A percentile compares a stretch with the other conserved stretches of the same genome.
Evolutionary conservation across 2,888 invertebrate genomes (phyloP).

Genomic region (Polia nebulosa): DNA sequence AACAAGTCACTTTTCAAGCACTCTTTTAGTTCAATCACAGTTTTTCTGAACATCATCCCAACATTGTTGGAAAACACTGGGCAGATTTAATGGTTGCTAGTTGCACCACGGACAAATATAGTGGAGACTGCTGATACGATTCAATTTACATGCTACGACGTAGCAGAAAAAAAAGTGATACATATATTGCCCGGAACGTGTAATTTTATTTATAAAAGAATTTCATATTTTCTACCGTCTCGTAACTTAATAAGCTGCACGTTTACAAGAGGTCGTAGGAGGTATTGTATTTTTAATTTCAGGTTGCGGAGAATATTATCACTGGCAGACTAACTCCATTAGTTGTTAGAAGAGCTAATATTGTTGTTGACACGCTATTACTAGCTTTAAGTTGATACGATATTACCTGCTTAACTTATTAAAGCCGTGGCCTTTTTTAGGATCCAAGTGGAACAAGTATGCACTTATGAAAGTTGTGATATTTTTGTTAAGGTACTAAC

Average conservation of each 20-base stretch:
- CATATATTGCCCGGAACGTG: not conserved
- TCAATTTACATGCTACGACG: too few relatives aligned
- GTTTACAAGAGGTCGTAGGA: not conserved
- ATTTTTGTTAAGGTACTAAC: not conserved
- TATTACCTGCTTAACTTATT: not conserved
- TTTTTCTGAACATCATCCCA: too few relatives aligned
- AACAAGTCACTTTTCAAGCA: too few relatives aligned
- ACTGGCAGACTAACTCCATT: not conserved
- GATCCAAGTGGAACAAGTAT: not conserved
- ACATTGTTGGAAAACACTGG: too few relatives aligned
- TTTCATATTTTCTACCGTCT: constrained; percentile 4
- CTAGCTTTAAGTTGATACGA: too few relatives aligned
- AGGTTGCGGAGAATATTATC: not conserved
- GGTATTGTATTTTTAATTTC: constrained; percentile 1
- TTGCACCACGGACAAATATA: too few relatives aligned
- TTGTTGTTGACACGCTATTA: not conserved
- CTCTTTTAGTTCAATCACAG: too few relatives aligned
- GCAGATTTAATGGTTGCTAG: too few relatives aligned
- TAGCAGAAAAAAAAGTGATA: not conserved
- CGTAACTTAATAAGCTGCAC: constrained; percentile 4
- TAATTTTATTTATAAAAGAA: not conserved
- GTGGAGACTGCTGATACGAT: too few relatives aligned
- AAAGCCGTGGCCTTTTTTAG: too few relatives aligned
- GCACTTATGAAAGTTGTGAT: not conserved
- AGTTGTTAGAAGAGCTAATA: not conserved